These are phyloP conservation scores for Orthosia incerta DNA, from an alignment of 2,888 invertebrate species.

Conservation along the genomic window DNA sequence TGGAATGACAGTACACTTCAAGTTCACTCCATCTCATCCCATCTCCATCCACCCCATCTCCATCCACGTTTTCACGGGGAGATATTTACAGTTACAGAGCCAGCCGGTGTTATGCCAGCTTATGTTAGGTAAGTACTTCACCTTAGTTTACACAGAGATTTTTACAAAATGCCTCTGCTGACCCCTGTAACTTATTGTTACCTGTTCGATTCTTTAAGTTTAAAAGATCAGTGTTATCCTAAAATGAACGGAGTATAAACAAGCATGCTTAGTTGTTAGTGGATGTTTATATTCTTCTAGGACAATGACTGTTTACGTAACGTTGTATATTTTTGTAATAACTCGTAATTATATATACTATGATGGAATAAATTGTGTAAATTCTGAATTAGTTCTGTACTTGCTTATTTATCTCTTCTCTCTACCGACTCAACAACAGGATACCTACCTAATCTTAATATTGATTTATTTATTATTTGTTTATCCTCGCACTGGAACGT, in stretches of 20 bases:
- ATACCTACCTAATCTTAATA: background rate
- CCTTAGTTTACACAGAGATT: too few relatives aligned
- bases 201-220: background rate
- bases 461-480: too few relatives aligned
- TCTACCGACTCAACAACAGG: too few relatives aligned
- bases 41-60: too few relatives aligned
- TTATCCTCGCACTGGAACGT: too few relatives aligned
- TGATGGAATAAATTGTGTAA: conserved; percentile 59
- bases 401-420: background rate
- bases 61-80: too few relatives aligned
- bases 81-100: too few relatives aligned
- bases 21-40: too few relatives aligned
- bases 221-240: background rate
- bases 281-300: conserved; percentile 58
- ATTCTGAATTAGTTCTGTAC: conserved; percentile 11
- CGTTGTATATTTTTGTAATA: conserved; percentile 65
- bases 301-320: conserved; percentile 61
- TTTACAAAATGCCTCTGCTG: too few relatives aligned
- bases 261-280: conserved; percentile 47
- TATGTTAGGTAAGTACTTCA: too few relatives aligned
- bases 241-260: conserved; percentile 20
- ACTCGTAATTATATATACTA: conserved; percentile 56
- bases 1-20: too few relatives aligned
- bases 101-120: too few relatives aligned
- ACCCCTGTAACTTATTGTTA: background rate